phyloP scores from a whole-genome alignment of 2,888 invertebrate genomes.

The Emmelina monodactyla region DNA sequence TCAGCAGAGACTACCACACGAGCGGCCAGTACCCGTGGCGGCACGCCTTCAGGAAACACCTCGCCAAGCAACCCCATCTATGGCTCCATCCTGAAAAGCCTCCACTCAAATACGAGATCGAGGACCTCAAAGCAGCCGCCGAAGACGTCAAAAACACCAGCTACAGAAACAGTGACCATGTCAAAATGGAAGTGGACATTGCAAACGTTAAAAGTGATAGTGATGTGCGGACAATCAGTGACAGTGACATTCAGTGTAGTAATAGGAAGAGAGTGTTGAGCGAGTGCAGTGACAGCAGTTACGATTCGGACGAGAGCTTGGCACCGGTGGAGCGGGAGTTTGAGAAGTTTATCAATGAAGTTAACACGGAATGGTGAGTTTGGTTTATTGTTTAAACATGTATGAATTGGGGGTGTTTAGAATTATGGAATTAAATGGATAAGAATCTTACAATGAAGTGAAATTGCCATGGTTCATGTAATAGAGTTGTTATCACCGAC shows the following conservation, averaged over 20 bases:
- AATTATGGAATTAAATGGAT: no score
- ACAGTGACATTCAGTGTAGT: slow-evolving; percentile 30
- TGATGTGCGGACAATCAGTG: slow-evolving; percentile 33
- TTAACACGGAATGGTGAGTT: slow-evolving; percentile 55
- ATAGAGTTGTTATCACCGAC: no score
- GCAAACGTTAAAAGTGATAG: slow-evolving; percentile 40
- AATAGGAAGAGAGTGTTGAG: slow-evolving; percentile 41
- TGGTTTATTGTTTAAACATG: neutral
- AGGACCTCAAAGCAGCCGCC: slow-evolving; percentile 13
- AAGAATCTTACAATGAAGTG: no score
- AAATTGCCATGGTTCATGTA: no score
- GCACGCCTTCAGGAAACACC: slow-evolving; percentile 44
- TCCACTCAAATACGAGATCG: slow-evolving; percentile 14
- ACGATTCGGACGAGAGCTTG: slow-evolving; percentile 47
- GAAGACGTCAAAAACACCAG: slow-evolving; percentile 15
- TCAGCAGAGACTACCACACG: slow-evolving; percentile 46
- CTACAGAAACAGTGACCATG: slow-evolving; percentile 14
- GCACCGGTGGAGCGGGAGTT: slow-evolving; percentile 52
- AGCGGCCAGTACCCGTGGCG: slow-evolving; percentile 50
- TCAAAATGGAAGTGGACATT: slow-evolving; percentile 16
- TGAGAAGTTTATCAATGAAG: slow-evolving; percentile 48
- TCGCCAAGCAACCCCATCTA: slow-evolving; percentile 32
- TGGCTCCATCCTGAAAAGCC: slow-evolving; percentile 25
- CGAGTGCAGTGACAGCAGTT: slow-evolving; percentile 41
- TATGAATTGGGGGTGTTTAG: no score